Evolutionary conservation across 2,888 invertebrate species (phyloP), one percentile per base, ranked within the genome.

Genomic region (Graphium colonna): DNA sequence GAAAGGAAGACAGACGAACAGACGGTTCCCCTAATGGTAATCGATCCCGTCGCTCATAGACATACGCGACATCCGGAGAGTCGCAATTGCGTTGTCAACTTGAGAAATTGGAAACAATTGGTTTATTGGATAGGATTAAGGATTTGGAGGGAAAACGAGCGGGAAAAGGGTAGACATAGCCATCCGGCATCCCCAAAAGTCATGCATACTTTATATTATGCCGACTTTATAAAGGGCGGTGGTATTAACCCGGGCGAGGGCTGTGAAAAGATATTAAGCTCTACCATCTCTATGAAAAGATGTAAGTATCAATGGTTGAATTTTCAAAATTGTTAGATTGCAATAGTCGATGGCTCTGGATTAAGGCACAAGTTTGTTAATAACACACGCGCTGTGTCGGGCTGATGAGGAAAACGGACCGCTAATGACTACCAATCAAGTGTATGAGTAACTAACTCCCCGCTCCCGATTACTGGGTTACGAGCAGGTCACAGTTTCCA

Each of bases 381-480:
- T 18, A 38, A 36, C 36, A 36, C 36, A 18, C 21, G 18, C 44
- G 36, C 36, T 9, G 31, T 31, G 31, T 10, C 31, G 8, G 3
- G 26, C 26, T 26, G 33, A 39, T 9, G 12, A 44, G 51, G 43
- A 51, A 51, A 51, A 51, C 18, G 12, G n/a, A 41, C 21, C 13
- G 21, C 7, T 8, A 17, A 42, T 45, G 7, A 31, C 33, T 28
- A 18, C 12, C 13, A 47, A 26, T 38, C 15, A 50, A 50, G 38
- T 44, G 42, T 21, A 9, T 51, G 51, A 44, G 28, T 41, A 51
- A 38, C 36, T 26, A 16, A 5, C 43, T 44, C 8, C 26, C n/a
- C n/a, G n/a, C n/a, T 21, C 36, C 38, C 43, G 38, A 43, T 51
- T 44, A 44, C 17, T 39, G 16, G 16, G 42, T 16, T 21, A 36